Conservation (phyloP, 2,888 invertebrate species). For the Pterostichus niger region DNA sequence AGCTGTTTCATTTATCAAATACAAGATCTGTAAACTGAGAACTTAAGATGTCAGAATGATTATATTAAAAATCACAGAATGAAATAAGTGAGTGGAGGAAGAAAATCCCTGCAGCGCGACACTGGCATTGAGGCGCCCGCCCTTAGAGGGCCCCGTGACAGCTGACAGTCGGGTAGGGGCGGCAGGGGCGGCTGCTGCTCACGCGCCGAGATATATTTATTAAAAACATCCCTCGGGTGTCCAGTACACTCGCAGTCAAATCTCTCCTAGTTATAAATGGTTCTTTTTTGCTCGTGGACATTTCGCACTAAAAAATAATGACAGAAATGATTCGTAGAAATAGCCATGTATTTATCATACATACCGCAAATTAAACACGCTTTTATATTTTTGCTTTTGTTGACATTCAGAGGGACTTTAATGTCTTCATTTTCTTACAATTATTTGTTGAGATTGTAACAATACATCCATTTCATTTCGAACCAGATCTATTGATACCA, state of each 20-base stretch:
- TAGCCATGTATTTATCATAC: conserved; percentile 56
- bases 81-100: conserved; percentile 5
- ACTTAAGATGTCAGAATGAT: conserved; percentile 26
- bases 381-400: conserved; percentile 35
- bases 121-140: not conserved
- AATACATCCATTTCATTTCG: conserved; percentile 14
- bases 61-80: conserved; percentile 11
- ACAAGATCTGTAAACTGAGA: conserved; percentile 30
- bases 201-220: conserved; percentile 65
- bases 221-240: conserved; percentile 66
- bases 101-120: conserved; percentile 39
- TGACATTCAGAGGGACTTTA: conserved; percentile 19
- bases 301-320: conserved; percentile 62
- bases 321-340: conserved; percentile 61
- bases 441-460: conserved; percentile 39
- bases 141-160: conserved; percentile 39
- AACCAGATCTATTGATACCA: conserved; percentile 7
- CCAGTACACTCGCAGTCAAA: conserved; percentile 65
- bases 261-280: conserved; percentile 63
- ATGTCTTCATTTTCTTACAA: conserved; percentile 46
- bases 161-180: conserved; percentile 49
- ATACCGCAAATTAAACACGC: conserved; percentile 16
- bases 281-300: conserved; percentile 58
- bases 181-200: not conserved
- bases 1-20: conserved; percentile 12